These are phyloP conservation scores for Ditula angustiorana DNA, from an alignment of 2,888 invertebrate species.

Conservation along the genomic window DNA sequence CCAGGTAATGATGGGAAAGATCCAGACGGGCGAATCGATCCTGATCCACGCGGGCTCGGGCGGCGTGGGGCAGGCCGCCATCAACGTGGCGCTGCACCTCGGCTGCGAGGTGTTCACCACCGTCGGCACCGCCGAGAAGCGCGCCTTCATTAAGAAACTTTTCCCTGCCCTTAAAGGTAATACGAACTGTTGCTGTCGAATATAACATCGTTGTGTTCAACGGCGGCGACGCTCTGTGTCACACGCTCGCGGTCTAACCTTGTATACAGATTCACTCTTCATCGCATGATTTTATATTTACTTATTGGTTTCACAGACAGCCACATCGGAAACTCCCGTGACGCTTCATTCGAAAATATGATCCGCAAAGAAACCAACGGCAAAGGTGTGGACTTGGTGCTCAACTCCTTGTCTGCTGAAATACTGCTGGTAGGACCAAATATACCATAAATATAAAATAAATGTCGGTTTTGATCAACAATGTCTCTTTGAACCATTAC, in stretches of 20 bases:
- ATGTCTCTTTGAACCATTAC: too few species aligned
- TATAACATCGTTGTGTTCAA: too few species aligned
- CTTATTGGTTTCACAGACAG: constrained; percentile 69
- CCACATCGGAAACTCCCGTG: constrained; percentile 95
- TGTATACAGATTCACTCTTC: too few species aligned
- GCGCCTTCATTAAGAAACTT: constrained; percentile 93
- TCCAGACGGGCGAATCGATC: constrained; percentile 93
- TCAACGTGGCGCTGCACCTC: constrained; percentile 95
- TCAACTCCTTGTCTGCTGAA: constrained; percentile 97
- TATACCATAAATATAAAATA: too few species aligned
- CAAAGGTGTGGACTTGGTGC: constrained; percentile 94
- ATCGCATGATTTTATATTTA: too few species aligned
- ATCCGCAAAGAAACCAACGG: constrained; percentile 92
- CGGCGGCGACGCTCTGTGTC: too few species aligned
- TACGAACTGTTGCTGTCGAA: too few species aligned
- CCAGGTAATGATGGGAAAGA: constrained; percentile 87
- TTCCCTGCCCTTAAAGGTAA: constrained; percentile 92
- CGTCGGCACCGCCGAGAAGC: constrained; percentile 94
- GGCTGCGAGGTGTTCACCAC: constrained; percentile 97
- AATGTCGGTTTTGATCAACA: too few species aligned
- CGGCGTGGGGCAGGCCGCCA: constrained; percentile 99
- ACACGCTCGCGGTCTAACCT: too few species aligned
- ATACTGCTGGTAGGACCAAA: constrained; percentile 92
- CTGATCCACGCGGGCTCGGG: constrained; percentile 98
- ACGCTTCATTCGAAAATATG: constrained; percentile 94